Base-by-base conservation (phyloP, 2,113 vertebrate genomes). In the Lophura nycthemera region DNA sequence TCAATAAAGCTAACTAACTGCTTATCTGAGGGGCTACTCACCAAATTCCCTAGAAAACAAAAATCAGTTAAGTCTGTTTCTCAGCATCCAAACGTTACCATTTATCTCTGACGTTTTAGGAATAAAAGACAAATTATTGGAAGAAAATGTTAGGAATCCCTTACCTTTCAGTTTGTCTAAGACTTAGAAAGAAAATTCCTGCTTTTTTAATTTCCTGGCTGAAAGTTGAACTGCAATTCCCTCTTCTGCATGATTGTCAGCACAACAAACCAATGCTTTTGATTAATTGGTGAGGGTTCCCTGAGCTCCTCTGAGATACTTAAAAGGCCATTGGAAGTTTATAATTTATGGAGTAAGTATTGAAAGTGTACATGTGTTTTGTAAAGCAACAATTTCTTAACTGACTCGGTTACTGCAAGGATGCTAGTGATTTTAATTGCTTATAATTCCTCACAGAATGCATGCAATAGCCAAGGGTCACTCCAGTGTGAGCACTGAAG, bases 301-400 rank as follows among this genome's bases (percentile, higher is more conserved):
- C 70, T 83, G 34, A 90, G 80, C n/a, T 83, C 50, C 54, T 40
- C 45, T 34, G 67, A 92, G 78, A 87, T 45, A 8, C 54, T 70
- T 86, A 63, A 69, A 85, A 94, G 77, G 84, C 74, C 71, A 47
- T 2, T 93, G 83, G 63, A 79, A 90, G 70, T 90, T 95, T 83
- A 87, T 29, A 89, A 92, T 92, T 93, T 94, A 94, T 85, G 70
- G 54, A 92, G 63, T 91, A 94, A 92, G 60, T 60, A 91, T 74
- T 91, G 78, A 87, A 96, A 92, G 34, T 6, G 20, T 70, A 67
- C 64, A 83, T 80, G 78, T 60, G 82, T 77, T 91, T 89, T 74
- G 34, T 93, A 83, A 89, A 92, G 81, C 89, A 93, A 89, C 36
- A 84, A 60, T 91, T 94, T 83, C 78, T 93, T 77, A 89, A 89